Conservation (phyloP, 2,888 invertebrate species). For the Atethmia centrago region DNA sequence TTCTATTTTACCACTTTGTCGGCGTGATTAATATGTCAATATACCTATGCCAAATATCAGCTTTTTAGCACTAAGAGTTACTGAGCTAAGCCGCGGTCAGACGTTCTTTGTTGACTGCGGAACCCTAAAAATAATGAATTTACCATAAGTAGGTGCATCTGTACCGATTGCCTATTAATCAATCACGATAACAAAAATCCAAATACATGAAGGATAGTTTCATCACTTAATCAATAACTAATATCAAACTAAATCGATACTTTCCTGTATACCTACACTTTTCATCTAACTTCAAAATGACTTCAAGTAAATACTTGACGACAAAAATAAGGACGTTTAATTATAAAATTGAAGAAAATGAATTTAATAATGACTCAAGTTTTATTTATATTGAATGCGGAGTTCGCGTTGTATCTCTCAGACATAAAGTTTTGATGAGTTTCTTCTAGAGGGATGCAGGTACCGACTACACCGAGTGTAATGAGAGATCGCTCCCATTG, state of each 20-base stretch:
- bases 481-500: conserved; percentile 47
- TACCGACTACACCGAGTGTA: conserved; percentile 62
- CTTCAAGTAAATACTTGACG: not conserved
- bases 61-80: too few relatives aligned
- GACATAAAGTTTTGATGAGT: conserved; percentile 79
- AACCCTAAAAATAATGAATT: not conserved
- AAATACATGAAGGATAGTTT: not conserved
- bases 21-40: too few relatives aligned
- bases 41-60: too few relatives aligned
- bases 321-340: not conserved
- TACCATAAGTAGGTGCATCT: not conserved
- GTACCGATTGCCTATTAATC: not conserved
- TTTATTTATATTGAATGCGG: conserved; percentile 72
- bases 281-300: not conserved
- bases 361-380: conserved; percentile 72
- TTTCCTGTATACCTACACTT: not conserved
- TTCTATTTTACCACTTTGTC: too few relatives aligned
- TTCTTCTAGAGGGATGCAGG: conserved; percentile 71
- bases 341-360: conserved; percentile 69
- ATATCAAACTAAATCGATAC: conserved; percentile 1
- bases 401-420: conserved; percentile 59
- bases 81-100: too few relatives aligned
- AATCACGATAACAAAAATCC: not conserved
- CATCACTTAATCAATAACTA: conserved; percentile 5
- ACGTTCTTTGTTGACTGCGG: too few relatives aligned